These are phyloP conservation scores for Urosaurus nigricauda DNA, from an alignment of 2,797 vertebrate genomes.

Conservation along the genomic window DNA sequence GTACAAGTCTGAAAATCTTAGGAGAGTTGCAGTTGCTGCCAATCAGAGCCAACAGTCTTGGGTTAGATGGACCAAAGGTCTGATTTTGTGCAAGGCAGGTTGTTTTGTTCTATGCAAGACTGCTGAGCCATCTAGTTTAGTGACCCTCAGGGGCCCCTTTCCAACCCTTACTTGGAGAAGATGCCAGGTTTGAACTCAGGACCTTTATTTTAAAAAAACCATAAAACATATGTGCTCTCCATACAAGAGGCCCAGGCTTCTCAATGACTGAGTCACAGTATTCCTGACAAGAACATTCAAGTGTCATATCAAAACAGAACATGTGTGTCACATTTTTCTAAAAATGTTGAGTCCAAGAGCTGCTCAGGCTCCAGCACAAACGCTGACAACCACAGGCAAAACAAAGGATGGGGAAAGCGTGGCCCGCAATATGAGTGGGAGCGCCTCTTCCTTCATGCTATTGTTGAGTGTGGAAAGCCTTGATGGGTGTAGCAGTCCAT, in stretches of 20 bases:
- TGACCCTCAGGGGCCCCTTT: background rate
- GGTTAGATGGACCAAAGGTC: too few species aligned
- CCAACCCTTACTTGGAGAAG: background rate
- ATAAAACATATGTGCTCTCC: too few species aligned
- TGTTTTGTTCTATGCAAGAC: background rate
- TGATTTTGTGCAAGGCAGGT: too few species aligned
- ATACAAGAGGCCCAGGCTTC: background rate
- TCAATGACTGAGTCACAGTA: background rate
- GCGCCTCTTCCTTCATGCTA: background rate
- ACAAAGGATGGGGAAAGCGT: background rate
- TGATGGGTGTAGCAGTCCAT: background rate
- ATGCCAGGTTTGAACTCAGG: background rate
- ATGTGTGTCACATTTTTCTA: background rate
- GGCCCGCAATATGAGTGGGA: background rate
- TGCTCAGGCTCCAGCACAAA: background rate
- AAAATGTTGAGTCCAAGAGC: background rate
- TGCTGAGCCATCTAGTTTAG: background rate
- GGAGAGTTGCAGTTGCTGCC: too few species aligned
- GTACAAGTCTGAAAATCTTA: too few species aligned
- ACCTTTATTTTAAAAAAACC: background rate
- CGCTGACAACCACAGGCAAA: background rate
- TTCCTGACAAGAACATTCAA: background rate
- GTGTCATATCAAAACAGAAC: background rate
- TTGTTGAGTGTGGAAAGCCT: too few species aligned
- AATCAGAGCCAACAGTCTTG: too few species aligned